These are phyloP conservation scores for Ceratoteleas bidentatus DNA, from an alignment of 1,140 invertebrate species.

Conservation along the genomic window DNA sequence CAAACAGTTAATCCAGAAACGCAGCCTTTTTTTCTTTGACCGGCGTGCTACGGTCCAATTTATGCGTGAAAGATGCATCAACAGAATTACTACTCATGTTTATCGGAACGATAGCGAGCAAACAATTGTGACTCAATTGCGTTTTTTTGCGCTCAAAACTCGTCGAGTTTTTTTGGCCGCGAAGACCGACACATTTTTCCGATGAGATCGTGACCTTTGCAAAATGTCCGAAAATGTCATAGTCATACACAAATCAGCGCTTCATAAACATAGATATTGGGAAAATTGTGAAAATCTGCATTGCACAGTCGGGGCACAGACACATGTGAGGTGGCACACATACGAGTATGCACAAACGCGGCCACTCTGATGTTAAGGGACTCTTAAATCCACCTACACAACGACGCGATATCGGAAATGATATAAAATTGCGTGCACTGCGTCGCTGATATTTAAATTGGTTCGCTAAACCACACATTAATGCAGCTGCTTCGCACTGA, in stretches of 20 bases:
- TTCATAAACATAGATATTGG: slow-evolving; percentile 27
- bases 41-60: slow-evolving; percentile 17
- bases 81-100: slow-evolving; percentile 36
- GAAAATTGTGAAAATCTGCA: slow-evolving; percentile 52
- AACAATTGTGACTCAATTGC: slow-evolving; percentile 11
- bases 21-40: background rate
- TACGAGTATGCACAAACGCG: slow-evolving; percentile 48
- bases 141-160: background rate
- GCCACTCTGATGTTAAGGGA: slow-evolving; percentile 60
- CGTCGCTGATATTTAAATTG: slow-evolving; percentile 82
- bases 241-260: slow-evolving; percentile 25
- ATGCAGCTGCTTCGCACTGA: slow-evolving; percentile 75
- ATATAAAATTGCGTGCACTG: slow-evolving; percentile 82
- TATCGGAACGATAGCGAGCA: slow-evolving; percentile 31
- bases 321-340: slow-evolving; percentile 27
- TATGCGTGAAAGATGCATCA: slow-evolving; percentile 11
- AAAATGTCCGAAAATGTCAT: slow-evolving; percentile 47
- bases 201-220: slow-evolving; percentile 45
- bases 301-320: slow-evolving; percentile 14
- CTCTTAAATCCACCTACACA: slow-evolving; percentile 79
- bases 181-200: slow-evolving; percentile 20
- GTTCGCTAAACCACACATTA: slow-evolving; percentile 82
- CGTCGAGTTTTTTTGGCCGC: background rate
- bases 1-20: slow-evolving; percentile 30
- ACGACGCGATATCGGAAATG: slow-evolving; percentile 79